Percentiles rank a stretch among this genome's conserved stretches.
These are phyloP conservation scores for Heliothis subflexa DNA, from an alignment of 1,140 invertebrate species.

Conservation along the genomic window DNA sequence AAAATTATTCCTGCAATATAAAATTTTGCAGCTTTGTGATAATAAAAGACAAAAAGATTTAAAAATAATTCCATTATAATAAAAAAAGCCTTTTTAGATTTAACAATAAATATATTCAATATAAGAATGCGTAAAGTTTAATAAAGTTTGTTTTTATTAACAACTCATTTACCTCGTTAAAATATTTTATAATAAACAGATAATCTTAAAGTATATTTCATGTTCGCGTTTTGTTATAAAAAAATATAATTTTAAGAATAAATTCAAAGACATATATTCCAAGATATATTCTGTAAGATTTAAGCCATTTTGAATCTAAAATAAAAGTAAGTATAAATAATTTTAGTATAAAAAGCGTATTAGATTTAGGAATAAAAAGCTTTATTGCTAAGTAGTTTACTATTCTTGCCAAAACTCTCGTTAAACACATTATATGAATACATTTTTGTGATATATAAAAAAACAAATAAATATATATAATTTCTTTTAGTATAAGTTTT, in stretches of 20 bases:
- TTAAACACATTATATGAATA: not conserved
- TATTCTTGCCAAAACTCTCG: conserved; percentile 43
- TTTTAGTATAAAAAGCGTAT: conserved; percentile 24
- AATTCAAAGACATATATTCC: not conserved
- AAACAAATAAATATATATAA: conserved; percentile 13
- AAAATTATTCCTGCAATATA: too few species aligned
- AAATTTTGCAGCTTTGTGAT: too few species aligned
- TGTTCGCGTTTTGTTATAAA: not conserved
- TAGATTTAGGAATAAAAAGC: conserved; percentile 35
- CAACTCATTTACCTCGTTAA: conserved; percentile 20
- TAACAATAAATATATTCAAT: not conserved
- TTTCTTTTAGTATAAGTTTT: not conserved
- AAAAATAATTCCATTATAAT: too few species aligned
- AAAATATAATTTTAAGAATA: not conserved
- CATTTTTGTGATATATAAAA: conserved; percentile 3
- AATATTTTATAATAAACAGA: not conserved
- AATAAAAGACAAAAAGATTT: too few species aligned
- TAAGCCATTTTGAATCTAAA: conserved; percentile 9
- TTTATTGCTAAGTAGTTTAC: conserved; percentile 36
- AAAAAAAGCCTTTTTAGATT: too few species aligned
- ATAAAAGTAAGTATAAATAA: conserved; percentile 28
- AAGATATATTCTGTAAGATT: not conserved
- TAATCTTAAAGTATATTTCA: not conserved
- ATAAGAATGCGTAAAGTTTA: not conserved
- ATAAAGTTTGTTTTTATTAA: not conserved